Base-by-base conservation (phyloP, 2,888 invertebrate genomes). In the Eremobia ochroleuca region DNA sequence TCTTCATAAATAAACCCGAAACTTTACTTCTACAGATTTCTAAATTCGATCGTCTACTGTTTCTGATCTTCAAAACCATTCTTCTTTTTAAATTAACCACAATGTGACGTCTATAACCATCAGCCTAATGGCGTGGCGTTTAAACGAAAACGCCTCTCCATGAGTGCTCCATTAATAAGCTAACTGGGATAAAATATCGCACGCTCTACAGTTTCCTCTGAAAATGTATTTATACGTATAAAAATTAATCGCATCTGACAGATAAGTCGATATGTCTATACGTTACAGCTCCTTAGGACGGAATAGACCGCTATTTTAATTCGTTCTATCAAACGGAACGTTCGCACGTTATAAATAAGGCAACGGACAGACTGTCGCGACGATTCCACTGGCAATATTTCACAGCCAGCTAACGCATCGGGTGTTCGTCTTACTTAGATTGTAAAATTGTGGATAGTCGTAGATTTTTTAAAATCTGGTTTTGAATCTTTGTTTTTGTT, bases 311-410 rank as follows among this genome's bases (percentile, higher is more conserved):
- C 87, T 92, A 92, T 92, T 92, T 89, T 90, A 94, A 94, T 94
- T 93, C 93, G 89, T 91, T 92, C 90, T 92, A 94, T 95, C 94
- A 93, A 94, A 93, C 90, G 91, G 87, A 90, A 90, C 91, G 92
- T 94, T 94, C 91, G 91, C 94, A 93, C 93, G 94, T 93, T 95
- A 96, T 96, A 96, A 95, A 96, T 96, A 96, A 95, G 94, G 91
- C 90, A 85, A 91, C 88, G 90, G 92, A 92, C 91, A 90, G 89
- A 92, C 93, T 95, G 96, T 96, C 96, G 93, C 90, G 93, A 91
- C 95, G 95, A 95, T 95, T 94, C 94, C 90, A 89, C 86, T 86
- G 84, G 96, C 94, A 96, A 96, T 96, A 96, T 96, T 93, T 96
- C 96, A 96, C 92, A 93, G 94, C 92, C 92, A 91, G 92, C 90